These are phyloP conservation scores for Gallinago nigripennis DNA, from an alignment of 2,797 vertebrate genomes.

Conservation along the genomic window DNA sequence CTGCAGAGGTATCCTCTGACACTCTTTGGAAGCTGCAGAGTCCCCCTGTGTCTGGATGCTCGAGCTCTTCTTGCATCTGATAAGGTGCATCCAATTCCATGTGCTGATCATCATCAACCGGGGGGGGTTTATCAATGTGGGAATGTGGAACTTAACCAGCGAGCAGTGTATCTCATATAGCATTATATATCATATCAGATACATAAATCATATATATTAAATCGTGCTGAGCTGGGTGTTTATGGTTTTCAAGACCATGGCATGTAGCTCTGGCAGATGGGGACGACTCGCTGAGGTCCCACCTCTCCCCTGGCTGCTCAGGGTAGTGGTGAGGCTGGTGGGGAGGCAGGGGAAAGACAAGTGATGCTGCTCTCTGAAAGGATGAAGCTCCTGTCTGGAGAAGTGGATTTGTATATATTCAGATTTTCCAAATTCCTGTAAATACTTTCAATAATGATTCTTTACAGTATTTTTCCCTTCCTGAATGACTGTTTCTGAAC, in stretches of 20 bases:
- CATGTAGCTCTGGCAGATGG: accelerated
- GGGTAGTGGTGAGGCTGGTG: background rate
- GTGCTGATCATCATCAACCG: accelerated
- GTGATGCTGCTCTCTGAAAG: background rate
- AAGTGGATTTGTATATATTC: background rate
- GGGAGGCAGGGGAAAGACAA: background rate
- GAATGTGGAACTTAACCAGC: background rate
- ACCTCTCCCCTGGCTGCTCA: background rate
- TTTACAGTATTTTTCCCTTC: background rate
- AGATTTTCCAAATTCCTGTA: constrained; percentile 37
- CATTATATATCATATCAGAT: accelerated
- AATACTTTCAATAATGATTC: constrained; percentile 11
- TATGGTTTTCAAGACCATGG: background rate
- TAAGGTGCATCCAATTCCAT: accelerated
- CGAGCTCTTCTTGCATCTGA: background rate
- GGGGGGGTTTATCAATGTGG: background rate
- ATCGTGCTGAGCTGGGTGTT: background rate
- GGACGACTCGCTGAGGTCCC: accelerated
- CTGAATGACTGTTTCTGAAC: background rate
- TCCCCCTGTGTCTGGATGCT: background rate
- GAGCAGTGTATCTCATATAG: background rate
- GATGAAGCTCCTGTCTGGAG: background rate
- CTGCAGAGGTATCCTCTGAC: background rate
- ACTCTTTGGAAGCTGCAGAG: background rate
- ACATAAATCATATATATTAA: background rate